Evolutionary conservation across 2,888 invertebrate species (phyloP).

Genomic region (Beris morrisii): DNA sequence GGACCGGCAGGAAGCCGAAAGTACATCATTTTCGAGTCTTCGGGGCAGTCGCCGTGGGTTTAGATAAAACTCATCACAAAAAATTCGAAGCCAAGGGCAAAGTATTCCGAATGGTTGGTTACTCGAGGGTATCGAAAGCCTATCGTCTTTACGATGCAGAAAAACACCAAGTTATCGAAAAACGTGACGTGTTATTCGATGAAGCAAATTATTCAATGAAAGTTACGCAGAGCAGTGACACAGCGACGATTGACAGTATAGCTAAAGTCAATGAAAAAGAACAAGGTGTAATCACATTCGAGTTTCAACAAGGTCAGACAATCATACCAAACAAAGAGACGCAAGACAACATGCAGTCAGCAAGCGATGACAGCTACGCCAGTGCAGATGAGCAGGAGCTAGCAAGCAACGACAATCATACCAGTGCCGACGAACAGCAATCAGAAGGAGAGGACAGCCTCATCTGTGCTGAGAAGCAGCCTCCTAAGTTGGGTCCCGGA

Average conservation of each 20-base stretch:
- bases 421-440: too few species aligned
- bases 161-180: constrained; percentile 31
- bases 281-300: too few species aligned
- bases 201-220: constrained; percentile 15
- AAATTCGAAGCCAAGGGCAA: neutral
- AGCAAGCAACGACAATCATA: neutral
- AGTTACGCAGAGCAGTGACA: neutral
- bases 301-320: too few species aligned
- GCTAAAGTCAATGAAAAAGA: neutral
- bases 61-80: neutral
- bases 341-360: neutral
- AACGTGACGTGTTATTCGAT: constrained; percentile 35
- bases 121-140: constrained; percentile 34
- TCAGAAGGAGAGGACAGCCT: neutral
- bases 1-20: neutral
- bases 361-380: neutral
- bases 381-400: neutral
- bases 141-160: constrained; percentile 35
- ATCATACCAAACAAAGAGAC: neutral
- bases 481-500: neutral
- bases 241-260: neutral
- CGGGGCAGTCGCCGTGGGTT: neutral
- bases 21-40: constrained; percentile 7
- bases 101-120: neutral
- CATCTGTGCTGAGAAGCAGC: neutral